phyloP scores from a whole-genome alignment of 2,797 vertebrate species.

The Chaunax sp. region DNA sequence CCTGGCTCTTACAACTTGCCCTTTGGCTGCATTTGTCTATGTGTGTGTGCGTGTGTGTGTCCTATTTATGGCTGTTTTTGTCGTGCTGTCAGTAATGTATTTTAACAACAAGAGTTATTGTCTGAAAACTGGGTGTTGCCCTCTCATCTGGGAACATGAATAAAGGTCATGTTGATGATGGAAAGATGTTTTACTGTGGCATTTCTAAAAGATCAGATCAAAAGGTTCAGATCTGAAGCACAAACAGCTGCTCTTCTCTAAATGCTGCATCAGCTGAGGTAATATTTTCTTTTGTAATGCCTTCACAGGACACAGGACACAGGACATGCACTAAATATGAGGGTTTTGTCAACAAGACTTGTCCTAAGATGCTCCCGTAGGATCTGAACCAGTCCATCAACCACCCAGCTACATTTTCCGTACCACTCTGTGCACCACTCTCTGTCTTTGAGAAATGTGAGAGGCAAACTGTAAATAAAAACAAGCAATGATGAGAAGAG shows the following conservation, averaged over 20 bases:
- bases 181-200: slow-evolving; percentile 37
- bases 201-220: slow-evolving; percentile 39
- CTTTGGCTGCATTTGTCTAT: slow-evolving; percentile 27
- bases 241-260: slow-evolving; percentile 6
- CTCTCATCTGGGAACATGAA: slow-evolving; percentile 7
- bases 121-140: slow-evolving; percentile 39
- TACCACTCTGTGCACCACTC: slow-evolving; percentile 25
- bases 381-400: slow-evolving; percentile 35
- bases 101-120: slow-evolving; percentile 31
- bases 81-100: slow-evolving; percentile 26
- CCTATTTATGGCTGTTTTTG: slow-evolving; percentile 49
- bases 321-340: background rate
- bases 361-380: slow-evolving; percentile 17
- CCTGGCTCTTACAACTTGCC: slow-evolving; percentile 37
- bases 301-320: slow-evolving; percentile 12
- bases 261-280: slow-evolving; percentile 2
- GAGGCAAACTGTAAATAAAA: slow-evolving; percentile 20
- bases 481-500: slow-evolving; percentile 30
- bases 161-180: slow-evolving; percentile 34
- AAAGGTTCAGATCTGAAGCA: slow-evolving; percentile 14
- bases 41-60: slow-evolving; percentile 22
- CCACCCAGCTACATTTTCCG: slow-evolving; percentile 26
- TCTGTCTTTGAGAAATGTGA: slow-evolving; percentile 1
- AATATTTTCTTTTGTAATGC: slow-evolving; percentile 6
- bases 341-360: slow-evolving; percentile 21